Evolutionary conservation across 2,888 invertebrate genomes (phyloP).

Genomic region (Andrena trimmerana): DNA sequence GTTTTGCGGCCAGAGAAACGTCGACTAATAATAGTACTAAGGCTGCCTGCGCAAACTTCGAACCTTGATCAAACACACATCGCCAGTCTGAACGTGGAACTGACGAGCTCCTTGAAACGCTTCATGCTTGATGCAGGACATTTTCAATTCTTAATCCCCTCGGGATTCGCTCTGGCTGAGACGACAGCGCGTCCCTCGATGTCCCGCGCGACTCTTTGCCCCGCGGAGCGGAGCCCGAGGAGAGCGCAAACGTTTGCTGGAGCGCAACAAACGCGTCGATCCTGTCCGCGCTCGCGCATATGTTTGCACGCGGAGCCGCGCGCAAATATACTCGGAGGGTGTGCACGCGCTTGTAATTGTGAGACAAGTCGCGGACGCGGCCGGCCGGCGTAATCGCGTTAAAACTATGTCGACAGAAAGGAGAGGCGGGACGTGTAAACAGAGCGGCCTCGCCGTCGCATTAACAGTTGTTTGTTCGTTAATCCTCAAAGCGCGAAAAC

Average conservation of each 20-base stretch:
- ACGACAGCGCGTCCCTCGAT: too few relatives aligned
- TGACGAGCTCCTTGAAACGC: too few relatives aligned
- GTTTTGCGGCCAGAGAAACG: not conserved
- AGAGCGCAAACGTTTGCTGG: conserved; percentile 29
- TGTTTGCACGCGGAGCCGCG: conserved; percentile 24
- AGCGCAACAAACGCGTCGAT: not conserved
- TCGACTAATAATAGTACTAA: conserved; percentile 28
- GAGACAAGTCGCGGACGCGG: conserved; percentile 10
- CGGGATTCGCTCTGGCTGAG: not conserved
- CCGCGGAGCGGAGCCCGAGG: not conserved
- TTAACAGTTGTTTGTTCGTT: conserved; percentile 56
- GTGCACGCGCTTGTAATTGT: conserved; percentile 20
- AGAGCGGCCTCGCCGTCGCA: conserved; percentile 18
- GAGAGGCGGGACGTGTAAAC: conserved; percentile 32
- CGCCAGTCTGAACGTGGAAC: not conserved
- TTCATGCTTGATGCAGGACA: not conserved
- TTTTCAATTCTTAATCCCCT: not conserved
- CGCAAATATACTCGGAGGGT: conserved; percentile 10
- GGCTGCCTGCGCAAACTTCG: not conserved
- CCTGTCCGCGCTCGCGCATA: too few relatives aligned
- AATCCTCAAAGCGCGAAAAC: conserved; percentile 43
- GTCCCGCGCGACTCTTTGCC: not conserved
- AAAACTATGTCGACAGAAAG: conserved; percentile 25
- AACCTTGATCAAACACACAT: not conserved
- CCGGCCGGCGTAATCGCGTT: conserved; percentile 43